Evolutionary conservation across 2,113 vertebrate species (phyloP).

Genomic region (Myiopsitta monachus): DNA sequence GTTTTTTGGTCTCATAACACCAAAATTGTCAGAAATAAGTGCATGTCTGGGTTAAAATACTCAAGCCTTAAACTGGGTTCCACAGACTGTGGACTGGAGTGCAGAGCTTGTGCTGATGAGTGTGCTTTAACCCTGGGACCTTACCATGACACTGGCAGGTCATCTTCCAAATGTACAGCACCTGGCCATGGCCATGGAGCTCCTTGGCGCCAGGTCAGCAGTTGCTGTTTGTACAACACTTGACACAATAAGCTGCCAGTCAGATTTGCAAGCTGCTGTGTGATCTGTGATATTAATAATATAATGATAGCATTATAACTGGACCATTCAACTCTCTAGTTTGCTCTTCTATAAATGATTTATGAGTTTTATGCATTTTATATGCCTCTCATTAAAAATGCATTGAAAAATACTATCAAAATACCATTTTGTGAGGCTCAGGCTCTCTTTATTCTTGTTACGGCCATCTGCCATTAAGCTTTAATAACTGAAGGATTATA

Average conservation of each 20-base stretch:
- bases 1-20: neutral
- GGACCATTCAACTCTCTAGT: constrained; percentile 45
- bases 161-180: neutral
- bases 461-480: constrained; percentile 61
- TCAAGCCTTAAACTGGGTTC: neutral
- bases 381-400: constrained; percentile 66
- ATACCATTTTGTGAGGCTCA: constrained; percentile 50
- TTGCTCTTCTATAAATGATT: constrained; percentile 66
- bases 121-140: neutral
- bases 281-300: constrained; percentile 49
- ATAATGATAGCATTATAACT: constrained; percentile 61
- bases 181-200: accelerated
- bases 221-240: neutral
- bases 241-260: neutral
- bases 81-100: neutral
- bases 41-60: neutral
- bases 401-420: constrained; percentile 64
- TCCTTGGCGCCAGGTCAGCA: accelerated
- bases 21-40: neutral
- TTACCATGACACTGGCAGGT: neutral
- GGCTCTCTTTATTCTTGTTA: constrained; percentile 38
- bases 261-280: constrained; percentile 1
- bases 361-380: constrained; percentile 67
- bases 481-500: constrained; percentile 62
- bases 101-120: neutral